A percentile compares a stretch with the other conserved stretches of the same genome.
Conservation (phyloP, 2,888 invertebrate species). For the Eristalinus sepulchralis region DNA sequence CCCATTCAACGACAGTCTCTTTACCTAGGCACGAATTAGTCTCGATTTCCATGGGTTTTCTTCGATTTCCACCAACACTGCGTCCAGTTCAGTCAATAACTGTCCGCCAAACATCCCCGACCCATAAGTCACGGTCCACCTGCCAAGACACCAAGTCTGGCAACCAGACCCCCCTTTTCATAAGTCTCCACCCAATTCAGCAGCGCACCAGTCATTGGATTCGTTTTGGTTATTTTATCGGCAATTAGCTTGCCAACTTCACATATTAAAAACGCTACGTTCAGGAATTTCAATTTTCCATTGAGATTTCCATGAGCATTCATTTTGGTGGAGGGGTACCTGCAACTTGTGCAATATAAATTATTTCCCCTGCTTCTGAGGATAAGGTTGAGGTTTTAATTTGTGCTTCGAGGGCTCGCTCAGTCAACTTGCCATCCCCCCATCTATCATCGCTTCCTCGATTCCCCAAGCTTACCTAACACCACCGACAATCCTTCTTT, state of each 20-base stretch:
- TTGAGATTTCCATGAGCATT: conserved; percentile 28
- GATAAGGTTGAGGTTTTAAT: not conserved
- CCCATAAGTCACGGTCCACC: not conserved
- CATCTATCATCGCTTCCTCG: not conserved
- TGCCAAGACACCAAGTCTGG: not conserved
- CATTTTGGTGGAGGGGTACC: not conserved
- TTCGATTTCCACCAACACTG: too few species aligned
- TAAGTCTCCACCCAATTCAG: not conserved
- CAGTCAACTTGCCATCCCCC: not conserved
- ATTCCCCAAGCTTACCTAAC: conserved; percentile 14
- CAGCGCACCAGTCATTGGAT: not conserved
- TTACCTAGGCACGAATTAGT: too few species aligned
- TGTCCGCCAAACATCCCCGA: too few species aligned
- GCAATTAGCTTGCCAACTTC: conserved; percentile 7
- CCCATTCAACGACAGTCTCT: too few species aligned
- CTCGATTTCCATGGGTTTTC: too few species aligned
- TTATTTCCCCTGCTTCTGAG: not conserved
- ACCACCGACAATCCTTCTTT: not conserved
- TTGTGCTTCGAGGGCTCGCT: too few species aligned
- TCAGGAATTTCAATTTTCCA: conserved; percentile 32
- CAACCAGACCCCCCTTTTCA: not conserved
- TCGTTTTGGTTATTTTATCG: not conserved
- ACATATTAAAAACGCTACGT: conserved; percentile 19
- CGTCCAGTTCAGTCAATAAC: not conserved
- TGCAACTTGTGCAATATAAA: not conserved